phyloP scores from a whole-genome alignment of 2,888 invertebrate species.

The Dicyrtomina minuta region DNA sequence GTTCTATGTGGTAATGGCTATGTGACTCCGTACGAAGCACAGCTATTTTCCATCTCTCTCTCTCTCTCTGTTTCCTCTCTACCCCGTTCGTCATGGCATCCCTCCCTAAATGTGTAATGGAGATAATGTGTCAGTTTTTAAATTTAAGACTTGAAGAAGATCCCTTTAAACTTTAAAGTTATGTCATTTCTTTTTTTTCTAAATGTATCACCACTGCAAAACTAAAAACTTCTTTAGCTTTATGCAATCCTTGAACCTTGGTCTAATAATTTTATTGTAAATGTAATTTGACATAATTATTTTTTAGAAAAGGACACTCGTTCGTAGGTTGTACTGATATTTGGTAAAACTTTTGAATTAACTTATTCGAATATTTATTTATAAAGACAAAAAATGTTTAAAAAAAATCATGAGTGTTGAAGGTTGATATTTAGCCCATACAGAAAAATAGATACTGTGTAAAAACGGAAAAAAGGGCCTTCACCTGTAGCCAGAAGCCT shows the following conservation, averaged over 20 bases:
- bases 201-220: not conserved
- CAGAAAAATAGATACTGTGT: too few relatives aligned
- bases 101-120: not conserved
- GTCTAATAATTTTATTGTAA: not conserved
- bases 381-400: too few relatives aligned
- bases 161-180: not conserved
- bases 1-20: not conserved
- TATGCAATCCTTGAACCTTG: not conserved
- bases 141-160: not conserved
- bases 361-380: too few relatives aligned
- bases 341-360: too few relatives aligned
- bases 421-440: too few relatives aligned
- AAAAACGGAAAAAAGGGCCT: too few relatives aligned
- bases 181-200: not conserved
- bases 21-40: not conserved
- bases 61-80: not conserved
- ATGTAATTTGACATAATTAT: not conserved
- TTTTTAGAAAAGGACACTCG: too few relatives aligned
- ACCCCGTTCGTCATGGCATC: not conserved
- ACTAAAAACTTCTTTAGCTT: too few relatives aligned
- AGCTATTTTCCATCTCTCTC: not conserved
- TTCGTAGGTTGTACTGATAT: too few relatives aligned
- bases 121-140: not conserved
- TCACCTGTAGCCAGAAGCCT: too few relatives aligned
- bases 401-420: too few relatives aligned